A percentile compares a stretch with the other conserved stretches of the same genome.
These are phyloP conservation scores for Xiphydria camelus DNA, from an alignment of 2,888 invertebrate species.

Conservation along the genomic window DNA sequence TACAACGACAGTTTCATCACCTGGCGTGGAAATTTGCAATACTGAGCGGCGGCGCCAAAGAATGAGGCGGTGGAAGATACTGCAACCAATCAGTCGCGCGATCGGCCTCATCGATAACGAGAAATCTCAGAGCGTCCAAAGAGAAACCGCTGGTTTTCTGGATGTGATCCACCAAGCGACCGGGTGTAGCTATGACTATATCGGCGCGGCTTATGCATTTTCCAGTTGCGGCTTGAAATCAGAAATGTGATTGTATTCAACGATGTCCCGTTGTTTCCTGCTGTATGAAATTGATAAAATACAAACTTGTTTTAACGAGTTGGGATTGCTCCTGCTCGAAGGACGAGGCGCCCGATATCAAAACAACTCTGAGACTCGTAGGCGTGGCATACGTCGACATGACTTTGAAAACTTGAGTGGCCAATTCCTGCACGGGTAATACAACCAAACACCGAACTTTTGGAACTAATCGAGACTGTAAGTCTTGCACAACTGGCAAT, in stretches of 20 bases:
- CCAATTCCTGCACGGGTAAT: slow-evolving; percentile 90
- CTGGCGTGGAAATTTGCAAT: slow-evolving; percentile 52
- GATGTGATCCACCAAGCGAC: slow-evolving; percentile 89
- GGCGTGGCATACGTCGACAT: slow-evolving; percentile 72
- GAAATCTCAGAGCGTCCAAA: slow-evolving; percentile 71
- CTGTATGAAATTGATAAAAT: too few relatives aligned
- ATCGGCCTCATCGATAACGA: slow-evolving; percentile 97
- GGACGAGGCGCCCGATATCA: slow-evolving; percentile 70
- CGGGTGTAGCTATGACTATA: slow-evolving; percentile 91
- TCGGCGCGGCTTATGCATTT: slow-evolving; percentile 71
- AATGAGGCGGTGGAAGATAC: slow-evolving; percentile 60
- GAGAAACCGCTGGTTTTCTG: slow-evolving; percentile 80
- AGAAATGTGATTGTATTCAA: slow-evolving; percentile 27
- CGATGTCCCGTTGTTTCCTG: neutral
- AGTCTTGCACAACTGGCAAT: slow-evolving; percentile 78
- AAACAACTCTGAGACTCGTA: slow-evolving; percentile 71
- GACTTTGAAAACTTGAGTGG: slow-evolving; percentile 84
- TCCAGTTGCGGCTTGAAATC: slow-evolving; percentile 36
- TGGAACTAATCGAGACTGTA: slow-evolving; percentile 66
- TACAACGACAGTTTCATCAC: slow-evolving; percentile 23
- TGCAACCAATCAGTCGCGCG: slow-evolving; percentile 89
- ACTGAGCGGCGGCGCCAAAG: slow-evolving; percentile 59
- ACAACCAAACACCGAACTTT: slow-evolving; percentile 85
- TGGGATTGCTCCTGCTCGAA: slow-evolving; percentile 71
- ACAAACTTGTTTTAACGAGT: slow-evolving; percentile 59